Conservation (phyloP, 2,113 vertebrate species). For the Bujurquina vittata region DNA sequence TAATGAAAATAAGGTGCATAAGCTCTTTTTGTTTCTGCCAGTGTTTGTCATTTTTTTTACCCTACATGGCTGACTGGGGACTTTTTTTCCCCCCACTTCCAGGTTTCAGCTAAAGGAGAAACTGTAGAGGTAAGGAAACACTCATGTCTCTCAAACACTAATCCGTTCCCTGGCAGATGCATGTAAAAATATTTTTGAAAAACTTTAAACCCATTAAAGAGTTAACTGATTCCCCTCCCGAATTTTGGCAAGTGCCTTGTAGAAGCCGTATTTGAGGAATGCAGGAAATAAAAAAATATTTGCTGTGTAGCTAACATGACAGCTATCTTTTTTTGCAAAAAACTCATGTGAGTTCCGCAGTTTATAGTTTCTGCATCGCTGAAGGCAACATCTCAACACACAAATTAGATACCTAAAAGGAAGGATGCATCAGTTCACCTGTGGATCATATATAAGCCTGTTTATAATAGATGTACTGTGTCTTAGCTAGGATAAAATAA, state of each 20-base stretch:
- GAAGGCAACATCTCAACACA: not conserved
- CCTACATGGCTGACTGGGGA: not conserved
- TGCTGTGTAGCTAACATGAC: no score
- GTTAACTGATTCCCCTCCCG: no score
- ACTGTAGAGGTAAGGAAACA: slow-evolving; percentile 14
- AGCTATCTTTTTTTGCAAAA: not conserved
- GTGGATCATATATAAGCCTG: not conserved
- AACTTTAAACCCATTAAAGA: no score
- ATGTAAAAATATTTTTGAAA: no score
- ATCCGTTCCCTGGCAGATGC: not conserved
- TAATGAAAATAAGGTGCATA: not conserved
- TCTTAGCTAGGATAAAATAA: not conserved
- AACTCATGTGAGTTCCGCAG: not conserved
- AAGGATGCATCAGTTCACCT: not conserved
- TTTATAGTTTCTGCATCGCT: not conserved
- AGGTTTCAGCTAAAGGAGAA: slow-evolving; percentile 6
- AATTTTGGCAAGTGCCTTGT: no score
- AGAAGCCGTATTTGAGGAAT: not conserved
- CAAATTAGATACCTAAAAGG: not conserved
- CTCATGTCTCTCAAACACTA: not conserved
- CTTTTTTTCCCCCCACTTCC: slow-evolving; percentile 1
- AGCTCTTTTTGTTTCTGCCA: not conserved
- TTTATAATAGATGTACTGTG: not conserved
- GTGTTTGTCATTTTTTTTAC: not conserved
- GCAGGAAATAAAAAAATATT: not conserved